A percentile compares a stretch with the other conserved stretches of the same genome.
Conservation (phyloP, 1,140 invertebrate species). For the Bombus cullumanus region DNA sequence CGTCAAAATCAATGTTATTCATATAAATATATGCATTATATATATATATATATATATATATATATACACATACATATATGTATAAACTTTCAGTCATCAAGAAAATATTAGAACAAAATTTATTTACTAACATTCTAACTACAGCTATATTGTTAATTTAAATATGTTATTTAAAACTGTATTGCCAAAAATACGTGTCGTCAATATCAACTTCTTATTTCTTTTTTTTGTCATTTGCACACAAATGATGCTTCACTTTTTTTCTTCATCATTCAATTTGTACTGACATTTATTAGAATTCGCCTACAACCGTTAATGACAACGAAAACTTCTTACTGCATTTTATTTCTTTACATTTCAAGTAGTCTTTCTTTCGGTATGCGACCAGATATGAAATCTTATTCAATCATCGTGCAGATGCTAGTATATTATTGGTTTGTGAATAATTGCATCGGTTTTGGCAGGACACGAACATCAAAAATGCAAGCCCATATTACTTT, state of each 20-base stretch:
- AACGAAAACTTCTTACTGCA: slow-evolving; percentile 59
- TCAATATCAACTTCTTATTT: slow-evolving; percentile 58
- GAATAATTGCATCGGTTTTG: slow-evolving; percentile 30
- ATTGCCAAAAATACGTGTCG: slow-evolving; percentile 80
- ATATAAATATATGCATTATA: slow-evolving; percentile 36
- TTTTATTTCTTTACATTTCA: slow-evolving; percentile 16
- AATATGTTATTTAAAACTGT: slow-evolving; percentile 70
- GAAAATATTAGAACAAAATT: slow-evolving; percentile 79
- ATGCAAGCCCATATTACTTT: slow-evolving; percentile 54
- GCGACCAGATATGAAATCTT: slow-evolving; percentile 39
- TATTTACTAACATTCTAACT: slow-evolving; percentile 70
- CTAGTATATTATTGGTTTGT: slow-evolving; percentile 21
- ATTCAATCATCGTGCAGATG: slow-evolving; percentile 23
- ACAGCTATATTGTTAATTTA: slow-evolving; percentile 66
- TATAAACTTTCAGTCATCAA: slow-evolving; percentile 79
- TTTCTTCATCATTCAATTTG: slow-evolving; percentile 76
- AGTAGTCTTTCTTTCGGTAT: slow-evolving; percentile 47
- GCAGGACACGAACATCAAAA: slow-evolving; percentile 35
- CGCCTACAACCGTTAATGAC: slow-evolving; percentile 64
- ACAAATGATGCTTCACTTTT: slow-evolving; percentile 57
- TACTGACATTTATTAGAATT: slow-evolving; percentile 81
- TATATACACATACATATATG: slow-evolving; percentile 34
- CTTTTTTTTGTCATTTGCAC: slow-evolving; percentile 66
- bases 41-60: slow-evolving; percentile 58
- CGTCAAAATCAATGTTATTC: slow-evolving; percentile 39